A percentile compares a stretch with the other conserved stretches of the same genome.
These are phyloP conservation scores for Volucella zonaria DNA, from an alignment of 2,888 invertebrate species.

Conservation along the genomic window DNA sequence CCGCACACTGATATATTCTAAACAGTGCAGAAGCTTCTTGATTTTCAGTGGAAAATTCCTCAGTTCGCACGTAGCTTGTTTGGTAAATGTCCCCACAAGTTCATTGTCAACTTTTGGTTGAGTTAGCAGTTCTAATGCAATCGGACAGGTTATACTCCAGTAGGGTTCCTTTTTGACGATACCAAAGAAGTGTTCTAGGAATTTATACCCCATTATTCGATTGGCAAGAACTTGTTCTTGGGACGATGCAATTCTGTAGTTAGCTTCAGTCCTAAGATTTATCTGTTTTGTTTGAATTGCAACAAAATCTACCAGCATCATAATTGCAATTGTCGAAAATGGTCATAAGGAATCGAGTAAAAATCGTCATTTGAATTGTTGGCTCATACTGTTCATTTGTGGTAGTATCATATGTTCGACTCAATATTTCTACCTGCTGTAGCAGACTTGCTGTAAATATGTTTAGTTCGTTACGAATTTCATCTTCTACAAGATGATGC, in stretches of 20 bases:
- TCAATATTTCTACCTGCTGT: constrained; percentile 72
- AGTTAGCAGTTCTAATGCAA: constrained; percentile 49
- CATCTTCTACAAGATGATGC: constrained; percentile 75
- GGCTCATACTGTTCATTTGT: constrained; percentile 69
- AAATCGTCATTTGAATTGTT: constrained; percentile 78
- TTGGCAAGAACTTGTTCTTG: constrained; percentile 76
- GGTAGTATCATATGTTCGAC: constrained; percentile 69
- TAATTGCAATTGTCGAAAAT: constrained; percentile 77
- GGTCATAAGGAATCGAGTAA: constrained; percentile 79
- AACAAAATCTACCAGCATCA: constrained; percentile 78
- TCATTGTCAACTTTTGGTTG: constrained; percentile 76
- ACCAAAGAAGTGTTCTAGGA: constrained; percentile 81
- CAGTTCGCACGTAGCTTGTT: constrained; percentile 78
- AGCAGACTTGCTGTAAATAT: constrained; percentile 61
- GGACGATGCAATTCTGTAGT: constrained; percentile 66
- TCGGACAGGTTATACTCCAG: constrained; percentile 48
- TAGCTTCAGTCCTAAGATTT: constrained; percentile 62
- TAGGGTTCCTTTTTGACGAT: constrained; percentile 76
- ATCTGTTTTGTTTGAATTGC: constrained; percentile 77
- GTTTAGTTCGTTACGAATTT: constrained; percentile 71
- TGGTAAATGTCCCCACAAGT: constrained; percentile 78
- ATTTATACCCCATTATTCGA: constrained; percentile 80
- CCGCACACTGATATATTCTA: constrained; percentile 86
- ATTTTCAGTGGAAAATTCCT: constrained; percentile 76
- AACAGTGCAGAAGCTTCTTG: constrained; percentile 79